Percentiles rank a stretch among this genome's conserved stretches.
Conservation (phyloP, 2,888 invertebrate species). For the Drepana falcataria region DNA sequence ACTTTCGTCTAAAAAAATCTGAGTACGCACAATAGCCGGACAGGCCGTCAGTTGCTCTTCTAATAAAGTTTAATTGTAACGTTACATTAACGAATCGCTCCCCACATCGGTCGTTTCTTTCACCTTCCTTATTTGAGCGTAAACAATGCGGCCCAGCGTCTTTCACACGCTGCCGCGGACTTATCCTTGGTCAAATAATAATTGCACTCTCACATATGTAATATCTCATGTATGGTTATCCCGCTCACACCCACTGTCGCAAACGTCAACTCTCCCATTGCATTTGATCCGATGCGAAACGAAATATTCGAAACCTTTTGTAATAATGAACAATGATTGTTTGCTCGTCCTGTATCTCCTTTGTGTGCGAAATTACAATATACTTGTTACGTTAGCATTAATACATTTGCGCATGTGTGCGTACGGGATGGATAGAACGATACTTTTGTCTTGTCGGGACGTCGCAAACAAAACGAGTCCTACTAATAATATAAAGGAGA, state of each 20-base stretch:
- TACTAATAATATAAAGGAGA: constrained; percentile 76
- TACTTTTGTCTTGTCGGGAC: constrained; percentile 76
- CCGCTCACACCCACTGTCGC: constrained; percentile 55
- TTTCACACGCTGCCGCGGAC: constrained; percentile 76
- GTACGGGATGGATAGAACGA: constrained; percentile 72
- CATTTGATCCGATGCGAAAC: constrained; percentile 76
- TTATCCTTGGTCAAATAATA: constrained; percentile 78
- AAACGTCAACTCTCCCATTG: constrained; percentile 63
- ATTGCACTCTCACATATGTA: constrained; percentile 61
- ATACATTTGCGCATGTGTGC: constrained; percentile 60
- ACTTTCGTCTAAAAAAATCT: constrained; percentile 8
- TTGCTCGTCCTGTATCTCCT: constrained; percentile 75
- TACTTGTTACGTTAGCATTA: constrained; percentile 74
- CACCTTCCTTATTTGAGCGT: constrained; percentile 74
- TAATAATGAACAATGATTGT: constrained; percentile 79
- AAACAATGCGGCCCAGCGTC: constrained; percentile 72
- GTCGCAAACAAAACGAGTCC: constrained; percentile 75
- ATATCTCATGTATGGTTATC: constrained; percentile 39
- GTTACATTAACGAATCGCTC: constrained; percentile 58
- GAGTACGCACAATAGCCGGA: constrained; percentile 30
- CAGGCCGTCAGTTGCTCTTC: constrained; percentile 38
- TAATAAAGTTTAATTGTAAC: constrained; percentile 60
- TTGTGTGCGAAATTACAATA: constrained; percentile 79
- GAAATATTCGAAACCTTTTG: constrained; percentile 77
- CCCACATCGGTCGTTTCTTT: constrained; percentile 60